These are phyloP conservation scores for Mohoua ochrocephala DNA, from an alignment of 2,113 vertebrate genomes.

Conservation along the genomic window DNA sequence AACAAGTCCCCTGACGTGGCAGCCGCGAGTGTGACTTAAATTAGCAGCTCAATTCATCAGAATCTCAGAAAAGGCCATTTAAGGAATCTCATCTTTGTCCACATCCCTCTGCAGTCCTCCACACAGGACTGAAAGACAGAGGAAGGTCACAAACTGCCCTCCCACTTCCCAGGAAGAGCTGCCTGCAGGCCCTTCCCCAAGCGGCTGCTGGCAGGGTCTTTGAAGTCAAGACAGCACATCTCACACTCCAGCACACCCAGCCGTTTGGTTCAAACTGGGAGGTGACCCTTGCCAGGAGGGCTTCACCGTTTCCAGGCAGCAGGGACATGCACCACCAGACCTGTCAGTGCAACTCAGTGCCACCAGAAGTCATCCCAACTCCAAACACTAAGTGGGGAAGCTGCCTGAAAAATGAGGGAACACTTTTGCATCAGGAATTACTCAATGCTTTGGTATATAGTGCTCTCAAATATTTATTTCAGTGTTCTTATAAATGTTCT, in stretches of 20 bases:
- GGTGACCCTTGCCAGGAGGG: neutral
- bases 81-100: neutral
- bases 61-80: neutral
- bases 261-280: neutral
- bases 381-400: neutral
- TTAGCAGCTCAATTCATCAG: neutral
- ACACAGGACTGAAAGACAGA: neutral
- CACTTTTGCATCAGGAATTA: neutral
- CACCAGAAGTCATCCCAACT: neutral
- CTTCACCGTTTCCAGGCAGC: neutral
- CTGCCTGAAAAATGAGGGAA: neutral
- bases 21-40: neutral
- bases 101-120: neutral
- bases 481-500: slow-evolving; percentile 20
- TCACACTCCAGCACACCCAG: neutral
- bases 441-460: slow-evolving; percentile 26
- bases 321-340: rapidly evolving
- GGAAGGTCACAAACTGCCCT: neutral
- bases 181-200: neutral
- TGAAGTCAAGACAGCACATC: neutral
- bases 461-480: slow-evolving; percentile 28
- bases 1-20: neutral
- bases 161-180: neutral
- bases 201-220: neutral
- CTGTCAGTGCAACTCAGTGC: neutral